These are phyloP conservation scores for Tineola bisselliella DNA, from an alignment of 2,888 invertebrate species.

Conservation along the genomic window DNA sequence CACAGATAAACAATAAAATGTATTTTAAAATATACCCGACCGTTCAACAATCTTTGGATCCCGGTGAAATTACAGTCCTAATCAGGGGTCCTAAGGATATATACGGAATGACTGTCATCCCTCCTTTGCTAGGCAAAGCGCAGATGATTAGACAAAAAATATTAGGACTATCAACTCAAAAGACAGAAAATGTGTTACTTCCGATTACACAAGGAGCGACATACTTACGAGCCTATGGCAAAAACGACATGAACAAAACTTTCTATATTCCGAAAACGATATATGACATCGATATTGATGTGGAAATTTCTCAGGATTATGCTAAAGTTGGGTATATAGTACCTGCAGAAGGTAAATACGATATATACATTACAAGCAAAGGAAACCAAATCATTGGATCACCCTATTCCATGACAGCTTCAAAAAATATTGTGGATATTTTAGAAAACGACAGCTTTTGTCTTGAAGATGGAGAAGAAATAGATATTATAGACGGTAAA, in stretches of 20 bases:
- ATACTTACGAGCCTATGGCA: slow-evolving; percentile 52
- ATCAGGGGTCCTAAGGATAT: slow-evolving; percentile 59
- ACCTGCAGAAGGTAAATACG: slow-evolving; percentile 62
- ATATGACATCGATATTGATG: slow-evolving; percentile 62
- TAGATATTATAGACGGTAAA: slow-evolving; percentile 52
- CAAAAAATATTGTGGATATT: slow-evolving; percentile 39
- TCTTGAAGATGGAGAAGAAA: slow-evolving; percentile 59
- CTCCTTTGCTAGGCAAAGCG: slow-evolving; percentile 56
- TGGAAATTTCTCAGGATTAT: slow-evolving; percentile 52
- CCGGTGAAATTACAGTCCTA: slow-evolving; percentile 54
- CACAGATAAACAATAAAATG: slow-evolving; percentile 64
- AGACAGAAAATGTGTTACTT: slow-evolving; percentile 41
- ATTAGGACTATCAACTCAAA: slow-evolving; percentile 44
- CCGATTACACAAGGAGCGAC: slow-evolving; percentile 55
- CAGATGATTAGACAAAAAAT: slow-evolving; percentile 55
- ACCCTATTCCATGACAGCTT: slow-evolving; percentile 63
- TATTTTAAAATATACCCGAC: slow-evolving; percentile 70
- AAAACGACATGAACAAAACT: slow-evolving; percentile 56
- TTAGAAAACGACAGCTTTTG: slow-evolving; percentile 47
- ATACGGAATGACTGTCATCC: slow-evolving; percentile 51
- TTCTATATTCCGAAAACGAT: slow-evolving; percentile 57
- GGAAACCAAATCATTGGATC: slow-evolving; percentile 69
- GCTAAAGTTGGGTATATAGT: slow-evolving; percentile 63
- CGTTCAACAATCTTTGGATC: slow-evolving; percentile 54
- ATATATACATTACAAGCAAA: slow-evolving; percentile 65